Evolutionary conservation across 2,888 invertebrate species (phyloP), one percentile per base, ranked within the genome.

Genomic region (Macrosiphum euphorbiae): DNA sequence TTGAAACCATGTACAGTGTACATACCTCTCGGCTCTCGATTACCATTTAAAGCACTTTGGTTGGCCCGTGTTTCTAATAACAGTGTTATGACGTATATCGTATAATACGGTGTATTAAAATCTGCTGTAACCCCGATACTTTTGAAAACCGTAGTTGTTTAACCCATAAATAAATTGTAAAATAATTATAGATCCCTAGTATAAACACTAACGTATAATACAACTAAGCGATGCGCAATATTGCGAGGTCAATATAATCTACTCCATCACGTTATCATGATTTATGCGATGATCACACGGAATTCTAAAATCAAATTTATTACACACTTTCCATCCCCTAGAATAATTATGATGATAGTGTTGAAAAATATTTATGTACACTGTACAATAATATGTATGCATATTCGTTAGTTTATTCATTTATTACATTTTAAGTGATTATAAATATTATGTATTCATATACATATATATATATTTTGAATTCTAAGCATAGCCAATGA

Each of bases 281-380:
- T 90, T 90, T 52, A 90, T 90, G 90, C 52, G 84, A 35, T 28
- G 50, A 52, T 84, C 41, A 24, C 84, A 84, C 84, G 90, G 8
- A 91, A 91, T 91, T 41, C 41, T 84, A 84, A 84, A 78, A 41
- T 52, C 35, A 78, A 55, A 84, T 91, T 91, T 91, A 84, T 41
- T 91, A 84, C 35, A 2, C 5, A 1, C 52, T 16, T 20, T 78
- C 20, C 20, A 35, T 78, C 78, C 35, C 35, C 35, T 35, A 20
- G 3, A 78, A 78, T 78, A 78, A 78, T 78, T 35, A 78, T 55
- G 26, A 55, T 88, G 28, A 13, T 41, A 88, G 41, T 26, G 10
- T 13, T 47, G n/a, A 87, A 50, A 67, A 67, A 35, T 67, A 16
- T 67, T 16, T 35, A 67, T 35, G n/a, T 20, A 67, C 7, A 78